phyloP scores from a whole-genome alignment of 2,113 vertebrate genomes.

The Rissa tridactyla region DNA sequence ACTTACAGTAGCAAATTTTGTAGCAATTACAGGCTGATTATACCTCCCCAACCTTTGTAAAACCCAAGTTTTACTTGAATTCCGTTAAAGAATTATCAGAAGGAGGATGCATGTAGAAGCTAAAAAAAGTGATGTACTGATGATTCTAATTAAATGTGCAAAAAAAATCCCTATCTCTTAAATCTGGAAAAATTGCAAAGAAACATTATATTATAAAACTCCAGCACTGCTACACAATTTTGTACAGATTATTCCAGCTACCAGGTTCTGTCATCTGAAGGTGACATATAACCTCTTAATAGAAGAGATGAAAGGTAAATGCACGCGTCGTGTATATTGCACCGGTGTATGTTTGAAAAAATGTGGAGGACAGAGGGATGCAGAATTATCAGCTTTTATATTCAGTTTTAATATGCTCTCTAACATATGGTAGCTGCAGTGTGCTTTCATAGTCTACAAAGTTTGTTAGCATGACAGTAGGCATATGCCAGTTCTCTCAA shows the following conservation, averaged over 20 bases:
- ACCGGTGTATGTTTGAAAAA: not conserved
- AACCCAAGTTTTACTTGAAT: not conserved
- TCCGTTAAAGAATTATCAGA: not conserved
- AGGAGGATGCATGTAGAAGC: not conserved
- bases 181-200: not conserved
- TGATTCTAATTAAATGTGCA: not conserved
- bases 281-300: not conserved
- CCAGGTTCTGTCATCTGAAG: not conserved
- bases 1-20: not conserved
- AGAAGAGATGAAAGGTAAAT: not conserved
- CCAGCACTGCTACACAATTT: not conserved
- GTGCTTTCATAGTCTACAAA: conserved; percentile 27
- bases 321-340: not conserved
- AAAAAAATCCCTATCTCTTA: not conserved
- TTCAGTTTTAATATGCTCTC: not conserved
- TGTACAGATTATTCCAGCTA: not conserved
- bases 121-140: not conserved
- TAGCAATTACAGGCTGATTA: not conserved
- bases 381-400: not conserved
- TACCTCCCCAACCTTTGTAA: not conserved
- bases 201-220: not conserved
- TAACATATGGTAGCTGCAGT: not conserved
- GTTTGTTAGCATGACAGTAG: conserved; percentile 1
- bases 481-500: conserved; percentile 14
- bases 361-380: not conserved